Conservation (phyloP, 2,113 vertebrate genomes). For the Tenrec ecaudatus region DNA sequence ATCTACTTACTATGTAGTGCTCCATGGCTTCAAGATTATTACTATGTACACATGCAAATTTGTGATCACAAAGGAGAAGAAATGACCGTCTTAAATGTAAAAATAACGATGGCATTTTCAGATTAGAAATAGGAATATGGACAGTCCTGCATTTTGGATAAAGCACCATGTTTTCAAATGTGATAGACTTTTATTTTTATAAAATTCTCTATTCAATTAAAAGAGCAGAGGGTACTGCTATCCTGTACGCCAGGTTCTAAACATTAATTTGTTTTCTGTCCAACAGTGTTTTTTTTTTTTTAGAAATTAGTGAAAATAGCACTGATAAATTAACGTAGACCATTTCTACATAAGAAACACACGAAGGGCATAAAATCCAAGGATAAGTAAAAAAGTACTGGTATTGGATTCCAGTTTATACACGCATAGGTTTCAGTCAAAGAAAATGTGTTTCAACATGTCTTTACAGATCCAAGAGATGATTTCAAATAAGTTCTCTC, state of each 20-base stretch:
- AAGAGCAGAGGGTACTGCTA: constrained; percentile 36
- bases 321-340: background rate
- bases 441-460: no score
- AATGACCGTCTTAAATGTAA: background rate
- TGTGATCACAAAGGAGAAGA: constrained; percentile 23
- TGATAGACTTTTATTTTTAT: constrained; percentile 53
- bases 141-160: constrained; percentile 17
- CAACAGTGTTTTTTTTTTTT: constrained; percentile 24
- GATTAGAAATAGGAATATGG: constrained; percentile 1
- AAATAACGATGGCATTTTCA: constrained; percentile 34
- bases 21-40: background rate
- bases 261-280: constrained; percentile 57
- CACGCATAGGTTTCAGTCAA: no score
- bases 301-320: constrained; percentile 62
- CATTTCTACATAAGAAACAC: constrained; percentile 52
- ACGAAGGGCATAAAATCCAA: constrained; percentile 4
- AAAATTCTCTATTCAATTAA: constrained; percentile 36
- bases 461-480: no score
- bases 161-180: constrained; percentile 18
- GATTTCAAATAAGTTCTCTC: no score
- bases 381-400: no score
- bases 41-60: background rate
- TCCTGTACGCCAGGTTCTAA: background rate
- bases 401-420: no score
- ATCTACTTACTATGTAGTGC: background rate